Base-by-base conservation (phyloP, 2,888 invertebrate species). In the Megaustenia siamemsis region DNA sequence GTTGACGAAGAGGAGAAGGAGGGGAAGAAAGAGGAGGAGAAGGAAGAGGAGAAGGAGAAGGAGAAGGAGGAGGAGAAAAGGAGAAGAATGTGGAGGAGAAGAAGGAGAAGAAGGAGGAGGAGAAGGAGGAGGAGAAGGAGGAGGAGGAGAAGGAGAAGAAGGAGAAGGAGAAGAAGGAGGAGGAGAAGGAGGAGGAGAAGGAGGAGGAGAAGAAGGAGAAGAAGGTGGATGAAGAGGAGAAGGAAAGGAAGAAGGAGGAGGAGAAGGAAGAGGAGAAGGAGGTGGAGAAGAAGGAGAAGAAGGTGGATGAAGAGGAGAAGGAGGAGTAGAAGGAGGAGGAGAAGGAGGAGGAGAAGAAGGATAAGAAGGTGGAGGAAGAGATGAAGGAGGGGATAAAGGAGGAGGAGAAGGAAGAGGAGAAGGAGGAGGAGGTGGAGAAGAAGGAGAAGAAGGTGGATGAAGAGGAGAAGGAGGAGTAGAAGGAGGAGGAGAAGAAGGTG, bases 301-400 rank as follows among this genome's bases (percentile, higher is more conserved):
- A 45, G 43, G 43, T 43, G 66, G 43, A 24, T n/a, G 66, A 43
- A 45, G 49, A 38, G 60, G 6, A 73, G 21, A 24, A 43, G 10
- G 21, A n/a, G 8, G n/a, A 10, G 15, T 12, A 43, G 45, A 73
- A 43, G 24, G 24, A 21, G 38, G n/a, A 18, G 66, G 45, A 40
- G 45, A 66, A 63, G 38, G 43, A 79, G 79, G 43, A 32, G 53
- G 35, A 40, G 53, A 56, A 56, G n/a, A n/a, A n/a, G n/a, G n/a
- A n/a, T n/a, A n/a, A n/a, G n/a, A n/a, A n/a, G n/a, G n/a, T n/a
- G n/a, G n/a, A n/a, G n/a, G n/a, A n/a, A n/a, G n/a, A n/a, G n/a
- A n/a, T n/a, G n/a, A n/a, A n/a, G n/a, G n/a, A n/a, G 15, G 24
- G 24, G 69, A 69, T 8, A 24, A 38, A 69, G 35, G 24, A 18